phyloP scores from a whole-genome alignment of 2,888 invertebrate species.

The Harpalus rufipes region DNA sequence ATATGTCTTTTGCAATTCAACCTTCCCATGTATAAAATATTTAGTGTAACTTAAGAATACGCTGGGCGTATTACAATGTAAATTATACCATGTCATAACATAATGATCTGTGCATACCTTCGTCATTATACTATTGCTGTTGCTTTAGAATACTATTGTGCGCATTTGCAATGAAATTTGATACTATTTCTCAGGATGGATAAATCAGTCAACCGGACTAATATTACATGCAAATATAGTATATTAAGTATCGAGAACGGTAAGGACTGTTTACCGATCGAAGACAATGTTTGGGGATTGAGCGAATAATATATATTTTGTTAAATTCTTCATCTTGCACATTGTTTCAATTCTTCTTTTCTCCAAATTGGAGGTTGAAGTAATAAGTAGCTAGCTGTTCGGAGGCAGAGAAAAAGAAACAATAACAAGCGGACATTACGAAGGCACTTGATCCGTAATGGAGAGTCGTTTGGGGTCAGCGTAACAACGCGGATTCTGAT shows the following conservation, averaged over 20 bases:
- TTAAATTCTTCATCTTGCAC: too few relatives aligned
- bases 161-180: slow-evolving; percentile 27
- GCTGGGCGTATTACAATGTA: slow-evolving; percentile 22
- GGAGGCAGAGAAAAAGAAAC: slow-evolving; percentile 26
- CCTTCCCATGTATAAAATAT: slow-evolving; percentile 20
- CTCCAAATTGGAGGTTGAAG: neutral
- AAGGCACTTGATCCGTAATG: slow-evolving; percentile 24
- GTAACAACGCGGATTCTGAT: neutral
- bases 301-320: too few relatives aligned
- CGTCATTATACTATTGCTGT: neutral
- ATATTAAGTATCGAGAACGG: too few relatives aligned
- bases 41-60: slow-evolving; percentile 22
- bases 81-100: slow-evolving; percentile 27
- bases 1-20: slow-evolving; percentile 1
- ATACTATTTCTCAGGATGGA: neutral
- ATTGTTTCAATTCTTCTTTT: too few relatives aligned
- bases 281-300: too few relatives aligned
- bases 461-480: slow-evolving; percentile 22
- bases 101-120: slow-evolving; percentile 21
- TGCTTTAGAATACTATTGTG: slow-evolving; percentile 7
- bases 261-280: too few relatives aligned
- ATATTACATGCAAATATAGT: slow-evolving; percentile 8
- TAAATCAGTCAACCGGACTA: neutral
- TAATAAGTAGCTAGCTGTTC: neutral
- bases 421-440: slow-evolving; percentile 21